These are phyloP conservation scores for Axis porcinus DNA, from an alignment of 2,113 vertebrate genomes.

Conservation along the genomic window DNA sequence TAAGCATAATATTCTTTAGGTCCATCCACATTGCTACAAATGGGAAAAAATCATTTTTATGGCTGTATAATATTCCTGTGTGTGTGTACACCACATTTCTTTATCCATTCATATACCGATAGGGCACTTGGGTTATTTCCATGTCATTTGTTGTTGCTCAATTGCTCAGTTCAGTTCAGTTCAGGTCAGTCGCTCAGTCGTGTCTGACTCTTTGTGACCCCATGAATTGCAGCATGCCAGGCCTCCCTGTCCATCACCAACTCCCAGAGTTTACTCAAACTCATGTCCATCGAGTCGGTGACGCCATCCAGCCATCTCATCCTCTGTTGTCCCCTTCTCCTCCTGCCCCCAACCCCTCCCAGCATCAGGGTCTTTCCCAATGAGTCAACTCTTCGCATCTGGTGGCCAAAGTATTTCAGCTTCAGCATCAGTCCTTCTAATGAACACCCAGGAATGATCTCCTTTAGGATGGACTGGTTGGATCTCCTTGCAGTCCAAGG, in stretches of 20 bases:
- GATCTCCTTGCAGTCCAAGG: no score
- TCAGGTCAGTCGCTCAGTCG: no score
- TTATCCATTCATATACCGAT: not conserved
- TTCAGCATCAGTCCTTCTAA: no score
- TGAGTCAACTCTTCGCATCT: no score
- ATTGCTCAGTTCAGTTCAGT: not conserved
- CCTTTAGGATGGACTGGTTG: no score
- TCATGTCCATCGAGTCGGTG: not conserved
- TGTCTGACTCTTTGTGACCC: not conserved
- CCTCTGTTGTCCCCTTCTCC: not conserved
- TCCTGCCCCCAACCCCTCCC: not conserved
- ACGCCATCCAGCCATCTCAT: not conserved
- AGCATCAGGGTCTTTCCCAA: not conserved
- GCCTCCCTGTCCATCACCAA: not conserved
- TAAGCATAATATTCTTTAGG: not conserved
- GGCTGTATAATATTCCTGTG: not conserved
- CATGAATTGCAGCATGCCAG: not conserved
- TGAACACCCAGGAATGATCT: no score
- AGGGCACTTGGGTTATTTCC: not conserved
- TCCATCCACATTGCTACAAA: not conserved
- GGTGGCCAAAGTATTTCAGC: no score
- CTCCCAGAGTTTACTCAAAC: not conserved
- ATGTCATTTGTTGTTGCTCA: not conserved
- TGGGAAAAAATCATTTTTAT: not conserved
- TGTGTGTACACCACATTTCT: not conserved